Evolutionary conservation across 1,140 invertebrate genomes (phyloP).

Genomic region (Goniozus legneri): DNA sequence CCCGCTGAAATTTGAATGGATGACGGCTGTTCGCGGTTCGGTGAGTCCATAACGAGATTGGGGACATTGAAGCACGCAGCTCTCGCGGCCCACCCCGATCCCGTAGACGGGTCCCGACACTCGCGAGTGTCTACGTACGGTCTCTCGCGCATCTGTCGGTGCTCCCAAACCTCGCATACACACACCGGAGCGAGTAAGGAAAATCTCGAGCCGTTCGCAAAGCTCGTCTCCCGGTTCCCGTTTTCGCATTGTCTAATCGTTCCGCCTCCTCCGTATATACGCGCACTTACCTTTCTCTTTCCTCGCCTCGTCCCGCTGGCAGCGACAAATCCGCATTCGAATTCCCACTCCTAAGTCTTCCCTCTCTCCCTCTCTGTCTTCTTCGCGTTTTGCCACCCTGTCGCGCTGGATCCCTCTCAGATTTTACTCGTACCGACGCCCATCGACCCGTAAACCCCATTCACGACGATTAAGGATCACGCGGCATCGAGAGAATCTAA

Average conservation of each 20-base stretch:
- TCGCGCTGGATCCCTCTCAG: too few species aligned
- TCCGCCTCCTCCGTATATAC: slow-evolving; percentile 13
- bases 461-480: too few species aligned
- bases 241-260: slow-evolving; percentile 46
- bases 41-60: slow-evolving; percentile 53
- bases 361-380: too few species aligned
- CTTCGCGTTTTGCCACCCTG: too few species aligned
- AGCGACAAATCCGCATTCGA: slow-evolving; percentile 39
- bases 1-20: slow-evolving; percentile 48
- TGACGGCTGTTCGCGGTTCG: slow-evolving; percentile 49
- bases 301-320: not conserved
- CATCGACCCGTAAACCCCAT: too few species aligned
- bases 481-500: too few species aligned
- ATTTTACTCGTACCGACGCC: too few species aligned
- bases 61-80: slow-evolving; percentile 27
- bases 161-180: slow-evolving; percentile 37
- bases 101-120: too few species aligned
- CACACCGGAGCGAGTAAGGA: not conserved
- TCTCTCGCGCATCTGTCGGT: slow-evolving; percentile 44
- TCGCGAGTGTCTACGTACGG: not conserved
- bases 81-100: too few species aligned
- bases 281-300: not conserved
- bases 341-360: slow-evolving; percentile 31
- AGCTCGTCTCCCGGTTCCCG: too few species aligned
- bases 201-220: slow-evolving; percentile 18